Evolutionary conservation across 1,140 invertebrate genomes (phyloP), one percentile per base, ranked within the genome.

Genomic region (Lucilia sericata): DNA sequence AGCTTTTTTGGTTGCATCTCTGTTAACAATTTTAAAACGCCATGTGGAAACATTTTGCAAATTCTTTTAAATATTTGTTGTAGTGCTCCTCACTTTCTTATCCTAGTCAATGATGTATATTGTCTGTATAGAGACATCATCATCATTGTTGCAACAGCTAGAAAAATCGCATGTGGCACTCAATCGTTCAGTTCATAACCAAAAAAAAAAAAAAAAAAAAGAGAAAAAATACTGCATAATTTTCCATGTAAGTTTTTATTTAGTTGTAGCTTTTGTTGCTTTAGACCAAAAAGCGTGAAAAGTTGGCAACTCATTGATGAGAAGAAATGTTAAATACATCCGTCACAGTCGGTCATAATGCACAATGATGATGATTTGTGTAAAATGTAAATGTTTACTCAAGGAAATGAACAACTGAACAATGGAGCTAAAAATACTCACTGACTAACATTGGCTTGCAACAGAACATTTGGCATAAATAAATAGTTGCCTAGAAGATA

Each of bases 321-420:
- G 17, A 60, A 60, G 4, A 60, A 60, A 60, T n/a, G n/a, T n/a
- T 60, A 60, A 60, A 60, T 17, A 60, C 14, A 60, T 60, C 55
- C 55, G 55, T 60, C 55, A 60, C 55, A 60, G 55, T 60, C 55
- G 14, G 55, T 60, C 55, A 60, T 60, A 60, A 60, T 60, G 14
- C 8, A 60, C 14, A 7, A 17, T 60, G 55, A n/a, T 42, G 42
- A 42, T 42, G 42, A 42, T 42, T 42, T 10, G 55, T 60, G 55
- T 60, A 60, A 60, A 60, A n/a, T 60, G 55, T 60, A 60, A 60
- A 60, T 60, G n/a, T 60, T 60, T 17, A n/a, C 55, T n/a, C n/a
- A 60, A 60, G 55, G 17, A 60, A 60, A n/a, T 60, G n/a, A 60
- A 60, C 55, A 60, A 60, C 13, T n/a, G 55, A 60, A 60, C 14